Evolutionary conservation across 2,797 vertebrate species (phyloP).

Genomic region (Philypnodon macrostomus): DNA sequence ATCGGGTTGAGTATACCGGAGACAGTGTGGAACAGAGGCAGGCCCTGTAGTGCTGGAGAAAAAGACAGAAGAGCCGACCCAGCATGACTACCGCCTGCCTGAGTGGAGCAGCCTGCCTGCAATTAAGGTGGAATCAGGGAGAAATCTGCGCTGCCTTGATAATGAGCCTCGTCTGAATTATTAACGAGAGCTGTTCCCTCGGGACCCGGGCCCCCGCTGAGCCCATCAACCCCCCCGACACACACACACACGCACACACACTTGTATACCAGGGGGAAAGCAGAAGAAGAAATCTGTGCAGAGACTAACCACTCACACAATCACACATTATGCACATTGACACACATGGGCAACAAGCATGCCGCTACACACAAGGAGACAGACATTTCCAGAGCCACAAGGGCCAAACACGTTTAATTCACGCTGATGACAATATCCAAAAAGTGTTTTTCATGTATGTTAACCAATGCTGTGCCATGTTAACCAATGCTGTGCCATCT

Average conservation of each 20-base stretch:
- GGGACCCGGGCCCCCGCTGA: slow-evolving; percentile 77
- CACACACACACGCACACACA: slow-evolving; percentile 41
- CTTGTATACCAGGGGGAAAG: slow-evolving; percentile 28
- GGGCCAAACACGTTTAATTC: too few relatives aligned
- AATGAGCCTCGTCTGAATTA: slow-evolving; percentile 87
- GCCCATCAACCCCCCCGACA: slow-evolving; percentile 69
- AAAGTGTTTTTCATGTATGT: too few relatives aligned
- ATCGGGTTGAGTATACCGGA: slow-evolving; percentile 48
- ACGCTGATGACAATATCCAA: too few relatives aligned
- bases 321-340: slow-evolving; percentile 52
- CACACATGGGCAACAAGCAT: slow-evolving; percentile 60
- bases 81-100: slow-evolving; percentile 79
- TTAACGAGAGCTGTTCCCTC: slow-evolving; percentile 83
- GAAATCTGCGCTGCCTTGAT: slow-evolving; percentile 85
- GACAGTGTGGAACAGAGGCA: slow-evolving; percentile 53
- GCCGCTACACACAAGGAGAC: slow-evolving; percentile 38
- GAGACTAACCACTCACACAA: slow-evolving; percentile 25
- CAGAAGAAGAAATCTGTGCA: slow-evolving; percentile 29
- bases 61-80: slow-evolving; percentile 70
- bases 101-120: slow-evolving; percentile 81
- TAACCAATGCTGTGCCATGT: too few relatives aligned
- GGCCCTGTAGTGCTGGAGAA: slow-evolving; percentile 58
- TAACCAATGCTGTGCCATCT: too few relatives aligned
- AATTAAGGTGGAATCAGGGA: slow-evolving; percentile 86
- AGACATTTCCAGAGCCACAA: slow-evolving; percentile 28